A percentile compares a stretch with the other conserved stretches of the same genome.
These are phyloP conservation scores for Synergus umbraculus DNA, from an alignment of 2,888 invertebrate genomes.

Conservation along the genomic window DNA sequence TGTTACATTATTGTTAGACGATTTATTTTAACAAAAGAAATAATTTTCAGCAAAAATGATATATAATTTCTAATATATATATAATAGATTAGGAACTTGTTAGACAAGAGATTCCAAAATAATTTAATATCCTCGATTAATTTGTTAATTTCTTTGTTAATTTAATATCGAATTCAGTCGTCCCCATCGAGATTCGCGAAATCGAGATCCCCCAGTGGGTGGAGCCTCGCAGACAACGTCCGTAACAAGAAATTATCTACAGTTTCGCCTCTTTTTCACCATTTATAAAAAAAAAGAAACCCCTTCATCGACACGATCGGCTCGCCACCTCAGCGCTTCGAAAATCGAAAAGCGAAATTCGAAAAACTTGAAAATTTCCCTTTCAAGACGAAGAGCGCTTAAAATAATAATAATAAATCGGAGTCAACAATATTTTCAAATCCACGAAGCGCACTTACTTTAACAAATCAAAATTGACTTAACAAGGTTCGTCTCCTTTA, in stretches of 20 bases:
- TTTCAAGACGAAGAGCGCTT: not conserved
- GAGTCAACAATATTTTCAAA: constrained; percentile 1
- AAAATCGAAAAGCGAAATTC: not conserved
- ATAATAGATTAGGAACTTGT: constrained; percentile 18
- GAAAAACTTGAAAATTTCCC: not conserved
- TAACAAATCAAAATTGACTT: not conserved
- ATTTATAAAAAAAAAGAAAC: constrained; percentile 15
- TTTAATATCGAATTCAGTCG: not conserved
- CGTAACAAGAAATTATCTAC: constrained; percentile 31
- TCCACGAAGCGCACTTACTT: not conserved
- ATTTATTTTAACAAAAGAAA: not conserved
- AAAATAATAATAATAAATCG: constrained; percentile 4
- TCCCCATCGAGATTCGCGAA: constrained; percentile 16
- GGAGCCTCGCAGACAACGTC: constrained; percentile 31
- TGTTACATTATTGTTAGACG: not conserved
- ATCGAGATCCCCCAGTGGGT: constrained; percentile 33
- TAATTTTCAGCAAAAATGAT: not conserved
- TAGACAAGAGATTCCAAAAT: constrained; percentile 32
- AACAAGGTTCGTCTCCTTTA: not conserved
- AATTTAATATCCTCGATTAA: constrained; percentile 24
- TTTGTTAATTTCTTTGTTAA: not conserved
- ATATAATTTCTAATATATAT: not conserved
- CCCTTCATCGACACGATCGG: constrained; percentile 1
- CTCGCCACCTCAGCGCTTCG: constrained; percentile 4
- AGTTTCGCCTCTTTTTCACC: constrained; percentile 19